A percentile compares a stretch with the other conserved stretches of the same genome.
These are phyloP conservation scores for Ectemnius lituratus DNA, from an alignment of 2,888 invertebrate genomes.

Conservation along the genomic window DNA sequence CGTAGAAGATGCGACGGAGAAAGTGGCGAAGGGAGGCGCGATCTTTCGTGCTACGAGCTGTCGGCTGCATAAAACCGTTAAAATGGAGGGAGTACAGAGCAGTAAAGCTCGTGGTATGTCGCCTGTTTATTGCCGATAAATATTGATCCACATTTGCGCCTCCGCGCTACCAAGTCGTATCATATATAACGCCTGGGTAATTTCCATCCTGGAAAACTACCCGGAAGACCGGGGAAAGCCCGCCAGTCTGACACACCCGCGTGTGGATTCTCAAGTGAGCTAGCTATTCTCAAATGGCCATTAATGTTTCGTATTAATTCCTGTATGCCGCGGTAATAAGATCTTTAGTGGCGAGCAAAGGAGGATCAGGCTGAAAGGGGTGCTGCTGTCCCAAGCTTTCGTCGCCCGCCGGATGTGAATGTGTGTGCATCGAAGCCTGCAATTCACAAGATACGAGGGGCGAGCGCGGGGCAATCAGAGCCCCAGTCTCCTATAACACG, in stretches of 20 bases:
- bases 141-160: slow-evolving; percentile 28
- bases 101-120: slow-evolving; percentile 24
- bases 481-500: not conserved
- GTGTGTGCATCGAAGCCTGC: not conserved
- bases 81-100: slow-evolving; percentile 23
- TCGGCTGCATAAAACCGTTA: slow-evolving; percentile 26
- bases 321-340: too few species aligned
- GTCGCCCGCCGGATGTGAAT: too few species aligned
- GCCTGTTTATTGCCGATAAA: slow-evolving; percentile 38
- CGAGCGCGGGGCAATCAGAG: slow-evolving; percentile 3
- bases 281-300: too few species aligned
- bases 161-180: not conserved
- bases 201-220: too few species aligned
- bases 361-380: not conserved
- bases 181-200: not conserved
- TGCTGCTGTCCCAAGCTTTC: not conserved
- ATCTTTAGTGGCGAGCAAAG: too few species aligned
- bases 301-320: too few species aligned
- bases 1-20: too few species aligned
- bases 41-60: not conserved
- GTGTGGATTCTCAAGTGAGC: too few species aligned
- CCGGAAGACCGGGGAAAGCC: too few species aligned
- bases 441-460: not conserved
- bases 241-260: too few species aligned
- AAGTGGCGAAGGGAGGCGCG: too few species aligned